A percentile compares a stretch with the other conserved stretches of the same genome.
phyloP scores from a whole-genome alignment of 2,113 vertebrate species.

The Columbina picui region DNA sequence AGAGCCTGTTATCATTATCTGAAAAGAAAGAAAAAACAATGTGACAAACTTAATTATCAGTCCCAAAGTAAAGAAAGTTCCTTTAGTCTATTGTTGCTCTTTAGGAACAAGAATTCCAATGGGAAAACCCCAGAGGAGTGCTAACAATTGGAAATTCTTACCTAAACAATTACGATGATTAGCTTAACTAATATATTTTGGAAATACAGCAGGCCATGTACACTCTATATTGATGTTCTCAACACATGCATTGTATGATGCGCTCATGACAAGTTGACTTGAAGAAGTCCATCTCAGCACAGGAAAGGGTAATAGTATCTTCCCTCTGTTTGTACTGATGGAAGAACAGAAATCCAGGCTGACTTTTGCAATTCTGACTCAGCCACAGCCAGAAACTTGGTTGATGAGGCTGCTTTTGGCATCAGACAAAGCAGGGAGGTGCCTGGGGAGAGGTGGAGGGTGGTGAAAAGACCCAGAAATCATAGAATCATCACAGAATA shows the following conservation, averaged over 20 bases:
- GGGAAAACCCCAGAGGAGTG: neutral
- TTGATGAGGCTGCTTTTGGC: neutral
- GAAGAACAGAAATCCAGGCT: neutral
- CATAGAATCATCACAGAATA: too few relatives aligned
- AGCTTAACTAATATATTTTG: neutral
- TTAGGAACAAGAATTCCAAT: neutral
- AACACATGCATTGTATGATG: rapidly evolving
- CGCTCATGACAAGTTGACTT: rapidly evolving
- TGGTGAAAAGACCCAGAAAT: too few relatives aligned
- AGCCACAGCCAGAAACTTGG: rapidly evolving
- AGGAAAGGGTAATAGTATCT: neutral
- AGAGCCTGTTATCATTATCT: neutral
- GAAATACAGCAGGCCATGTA: neutral
- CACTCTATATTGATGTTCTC: neutral
- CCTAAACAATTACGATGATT: neutral
- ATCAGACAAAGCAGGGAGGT: rapidly evolving
- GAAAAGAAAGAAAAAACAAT: neutral
- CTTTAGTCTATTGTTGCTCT: neutral
- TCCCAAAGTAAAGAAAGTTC: neutral
- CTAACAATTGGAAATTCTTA: neutral
- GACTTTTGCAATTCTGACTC: neutral
- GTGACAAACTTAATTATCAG: neutral
- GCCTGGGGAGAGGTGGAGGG: neutral
- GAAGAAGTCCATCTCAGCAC: neutral
- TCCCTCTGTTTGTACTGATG: rapidly evolving